Percentiles rank a stretch among this genome's conserved stretches.
phyloP scores from a whole-genome alignment of 2,888 invertebrate genomes.

The Metacarcinus magister region DNA sequence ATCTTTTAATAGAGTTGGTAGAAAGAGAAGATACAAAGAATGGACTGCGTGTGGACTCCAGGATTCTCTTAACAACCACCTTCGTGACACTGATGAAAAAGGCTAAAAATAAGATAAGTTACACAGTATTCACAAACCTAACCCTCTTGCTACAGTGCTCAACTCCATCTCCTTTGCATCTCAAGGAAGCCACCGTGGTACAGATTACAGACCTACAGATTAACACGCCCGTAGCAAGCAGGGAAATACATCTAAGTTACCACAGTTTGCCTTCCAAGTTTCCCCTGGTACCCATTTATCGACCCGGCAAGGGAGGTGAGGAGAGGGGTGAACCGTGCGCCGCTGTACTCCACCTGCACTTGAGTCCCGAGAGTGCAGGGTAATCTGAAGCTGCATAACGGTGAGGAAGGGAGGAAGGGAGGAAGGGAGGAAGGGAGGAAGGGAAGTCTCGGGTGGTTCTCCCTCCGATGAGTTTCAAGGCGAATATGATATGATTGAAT shows the following conservation, averaged over 20 bases:
- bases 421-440: too few species aligned
- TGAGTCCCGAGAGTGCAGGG: background rate
- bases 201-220: background rate
- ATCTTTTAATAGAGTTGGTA: background rate
- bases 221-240: background rate
- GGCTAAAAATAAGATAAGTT: background rate
- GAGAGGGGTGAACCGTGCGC: background rate
- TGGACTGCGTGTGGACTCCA: too few species aligned
- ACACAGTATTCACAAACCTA: background rate
- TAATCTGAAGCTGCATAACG: background rate
- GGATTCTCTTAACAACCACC: background rate
- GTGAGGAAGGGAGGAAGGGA: too few species aligned
- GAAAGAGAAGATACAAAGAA: background rate
- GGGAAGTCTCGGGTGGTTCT: too few species aligned
- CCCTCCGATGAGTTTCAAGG: too few species aligned
- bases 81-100: background rate
- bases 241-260: background rate
- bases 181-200: background rate
- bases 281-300: background rate
- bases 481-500: too few species aligned
- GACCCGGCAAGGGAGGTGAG: background rate
- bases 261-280: conserved; percentile 8
- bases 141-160: background rate
- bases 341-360: too few species aligned
- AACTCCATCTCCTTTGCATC: background rate